These are phyloP conservation scores for Amiota minor DNA, from an alignment of 2,888 invertebrate species.

Conservation along the genomic window DNA sequence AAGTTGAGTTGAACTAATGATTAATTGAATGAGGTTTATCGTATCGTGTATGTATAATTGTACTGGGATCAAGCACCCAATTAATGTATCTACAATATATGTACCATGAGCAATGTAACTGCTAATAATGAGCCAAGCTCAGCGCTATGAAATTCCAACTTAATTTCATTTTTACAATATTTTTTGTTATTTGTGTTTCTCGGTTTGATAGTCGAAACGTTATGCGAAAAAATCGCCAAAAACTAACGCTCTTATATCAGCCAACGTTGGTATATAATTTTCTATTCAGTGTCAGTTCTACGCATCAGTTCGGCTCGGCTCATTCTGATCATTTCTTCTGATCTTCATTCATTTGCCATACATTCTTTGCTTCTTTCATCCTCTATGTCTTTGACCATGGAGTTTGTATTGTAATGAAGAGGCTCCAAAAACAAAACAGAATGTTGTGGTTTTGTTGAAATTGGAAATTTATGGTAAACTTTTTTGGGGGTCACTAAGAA, in stretches of 20 bases:
- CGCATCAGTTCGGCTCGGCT: too few species aligned
- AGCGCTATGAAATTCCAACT: slow-evolving; percentile 50
- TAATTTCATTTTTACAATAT: slow-evolving; percentile 26
- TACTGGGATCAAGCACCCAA: too few species aligned
- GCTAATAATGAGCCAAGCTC: slow-evolving; percentile 45
- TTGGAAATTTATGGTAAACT: slow-evolving; percentile 2
- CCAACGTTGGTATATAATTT: background rate
- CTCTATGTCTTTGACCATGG: background rate
- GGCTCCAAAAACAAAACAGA: background rate
- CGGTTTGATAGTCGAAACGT: slow-evolving; percentile 29
- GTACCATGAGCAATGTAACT: slow-evolving; percentile 28
- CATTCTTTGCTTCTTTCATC: background rate
- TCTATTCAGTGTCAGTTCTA: too few species aligned
- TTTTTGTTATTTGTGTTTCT: slow-evolving; percentile 6
- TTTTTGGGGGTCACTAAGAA: too few species aligned
- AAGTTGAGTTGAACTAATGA: too few species aligned
- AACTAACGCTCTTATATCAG: slow-evolving; percentile 47
- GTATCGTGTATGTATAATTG: too few species aligned
- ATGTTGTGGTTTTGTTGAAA: background rate
- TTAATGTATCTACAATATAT: too few species aligned
- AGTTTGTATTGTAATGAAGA: background rate
- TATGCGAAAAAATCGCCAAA: slow-evolving; percentile 38
- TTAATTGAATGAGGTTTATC: background rate
- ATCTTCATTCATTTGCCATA: background rate
- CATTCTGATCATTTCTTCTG: background rate